Base-by-base conservation (phyloP, 35 echinoderm and acorn worm genomes). In the Diadema setosum region DNA sequence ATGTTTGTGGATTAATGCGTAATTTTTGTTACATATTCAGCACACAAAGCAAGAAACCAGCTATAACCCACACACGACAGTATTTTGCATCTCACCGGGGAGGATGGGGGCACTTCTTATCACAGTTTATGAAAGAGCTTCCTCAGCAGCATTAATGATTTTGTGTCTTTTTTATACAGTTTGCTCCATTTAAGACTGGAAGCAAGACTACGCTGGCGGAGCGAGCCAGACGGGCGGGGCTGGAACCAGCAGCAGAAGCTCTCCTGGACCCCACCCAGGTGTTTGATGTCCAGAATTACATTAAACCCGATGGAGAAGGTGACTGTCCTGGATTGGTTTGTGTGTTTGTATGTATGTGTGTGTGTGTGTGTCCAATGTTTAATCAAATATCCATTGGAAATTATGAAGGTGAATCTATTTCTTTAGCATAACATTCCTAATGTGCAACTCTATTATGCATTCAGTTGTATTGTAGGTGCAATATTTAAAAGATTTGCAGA, bases 141-240 rank as follows among this genome's bases (percentile, higher is more conserved):
- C n/a, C n/a, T n/a, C n/a, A n/a, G n/a, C n/a, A n/a, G n/a, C n/a
- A n/a, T n/a, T 44, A 41, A 39, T 82, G 35, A 44, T 37, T 23
- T 58, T 80, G 58, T 58, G 49, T 9, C 8, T 39, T 75, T 58
- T 29, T 93, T 21, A 39, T 83, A 30, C 58, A 98, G 96, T 94
- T 89, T 92, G 70, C 86, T 24, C 89, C 96, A 20, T 98, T 84
- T 42, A 98, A 98, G 78, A 83, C 89, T 86, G 96, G 92, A 16
- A 91, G 82, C 16, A 98, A 98, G 90, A 89, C 84, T 15, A 89
- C 96, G 36, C 80, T 98, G 21, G 96, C 96, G 41, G 96, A 98
- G 80, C 80, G 96, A 90, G 96, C 96, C 3, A 91, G 87, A 42
- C 84, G 84, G 40, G 33, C 58, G 6, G 96, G 96, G 20, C 67